Base-by-base conservation (phyloP, 2,797 vertebrate genomes). In the Fistularia tabacaria region DNA sequence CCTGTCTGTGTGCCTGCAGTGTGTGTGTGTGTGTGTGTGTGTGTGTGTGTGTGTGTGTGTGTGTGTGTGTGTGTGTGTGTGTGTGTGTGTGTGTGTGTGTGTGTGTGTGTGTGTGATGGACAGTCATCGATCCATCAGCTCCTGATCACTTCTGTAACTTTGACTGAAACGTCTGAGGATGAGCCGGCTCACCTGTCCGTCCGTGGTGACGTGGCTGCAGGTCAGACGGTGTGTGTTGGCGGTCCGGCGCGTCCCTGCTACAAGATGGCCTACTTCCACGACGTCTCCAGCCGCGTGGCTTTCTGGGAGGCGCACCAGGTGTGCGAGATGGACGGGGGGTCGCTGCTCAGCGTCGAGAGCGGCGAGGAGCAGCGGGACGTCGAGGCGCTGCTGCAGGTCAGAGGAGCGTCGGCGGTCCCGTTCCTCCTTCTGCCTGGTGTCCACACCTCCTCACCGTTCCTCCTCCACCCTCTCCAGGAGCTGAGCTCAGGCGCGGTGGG, bases 231-330 rank as follows among this genome's bases (percentile, higher is more conserved):
- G 69, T 98, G 96, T 69, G 83, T 92, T 9, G 85, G 91, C 0
- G 91, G 88, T 37, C 66, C 84, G 0, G 89, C 90, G 52, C 87
- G 38, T 7, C 92, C 91, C 0, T 99, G 96, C 82, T 99, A 99
- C 79, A 98, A 98, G 60, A 92, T 98, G 3, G 96, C 95, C 0
- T 97, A 97, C 72, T 99, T 98, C 85, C 94, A 93, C 0, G 94
- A 97, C 6, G 80, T 98, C 71, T 91, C 93, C 0, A 94, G 95
- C 45, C 91, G 96, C 0, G 93, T 99, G 14, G 93, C 93, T 10
- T 99, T 97, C 68, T 79, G 83, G 55, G 95, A 97, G 72, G 96
- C 96, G 0, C 79, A 71, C 6, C 90, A 91, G 55, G 94, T 93
- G 2, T 99, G 96, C 14, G 88, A 92, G 76, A 90, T 92, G 6